Evolutionary conservation across 2,113 vertebrate genomes (phyloP), one percentile per base, ranked within the genome.

Genomic region (Cheilinus undulatus): DNA sequence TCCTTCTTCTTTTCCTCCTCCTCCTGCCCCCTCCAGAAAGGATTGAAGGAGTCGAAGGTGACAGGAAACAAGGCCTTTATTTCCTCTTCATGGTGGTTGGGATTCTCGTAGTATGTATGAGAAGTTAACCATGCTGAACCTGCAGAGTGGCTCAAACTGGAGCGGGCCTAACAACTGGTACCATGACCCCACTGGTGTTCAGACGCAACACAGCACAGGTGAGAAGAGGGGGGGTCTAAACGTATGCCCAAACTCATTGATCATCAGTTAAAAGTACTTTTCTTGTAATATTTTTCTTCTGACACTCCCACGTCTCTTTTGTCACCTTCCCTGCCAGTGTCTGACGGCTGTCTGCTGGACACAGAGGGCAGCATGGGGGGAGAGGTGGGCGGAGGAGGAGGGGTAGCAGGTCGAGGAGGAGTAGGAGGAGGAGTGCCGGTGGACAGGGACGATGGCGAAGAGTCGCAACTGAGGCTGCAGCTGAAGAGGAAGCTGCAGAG

Each of bases 401-500:
- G 85, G 26, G 42, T 17, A 3, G 73, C 74, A 1, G 83, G 85
- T 49, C 28, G 85, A 71, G 81, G 88, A 60, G 86, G 89, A 83
- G 88, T 91, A 78, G 88, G 88, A 60, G 86, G 89, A 85, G 88
- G 92, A 78, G 88, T 87, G 42, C 89, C 89, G 1, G 87, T 83
- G 63, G 93, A 93, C 80, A 79, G 92, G 67, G 86, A 95, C 61
- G 86, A 95, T 4, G 87, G 93, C 2, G 95, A 95, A 38, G 94
- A 95, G 82, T 93, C 95, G 70, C 95, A 95, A 83, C 92, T 96
- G 79, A 92, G 94, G 66, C 90, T 96, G 82, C 95, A 96, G 92
- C 92, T 96, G 65, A 96, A 95, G 89, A 94, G 95, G 82, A 96
- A 96, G 83, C 90, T 96, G 74, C 95, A 96, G 86, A 93, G 95